Conservation (phyloP, 37 sponge, comb jelly and placozoan genomes). For the Hormiphora californensis region DNA sequence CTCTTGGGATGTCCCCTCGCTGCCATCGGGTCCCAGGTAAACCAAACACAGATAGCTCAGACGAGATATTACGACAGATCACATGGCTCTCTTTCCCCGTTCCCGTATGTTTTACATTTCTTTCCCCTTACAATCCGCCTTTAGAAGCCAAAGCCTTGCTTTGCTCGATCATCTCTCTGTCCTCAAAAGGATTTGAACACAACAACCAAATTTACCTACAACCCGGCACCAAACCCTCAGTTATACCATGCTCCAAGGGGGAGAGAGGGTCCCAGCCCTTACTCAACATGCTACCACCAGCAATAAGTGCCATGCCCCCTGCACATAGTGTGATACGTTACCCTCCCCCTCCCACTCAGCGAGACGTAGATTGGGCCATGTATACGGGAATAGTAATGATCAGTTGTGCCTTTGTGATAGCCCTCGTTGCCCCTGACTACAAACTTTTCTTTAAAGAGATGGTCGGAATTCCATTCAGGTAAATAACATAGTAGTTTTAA, state of each 20-base stretch:
- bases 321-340: too few relatives aligned
- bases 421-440: slow-evolving; percentile 29
- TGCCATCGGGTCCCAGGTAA: slow-evolving; percentile 46
- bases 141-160: too few relatives aligned
- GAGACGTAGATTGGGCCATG: slow-evolving; percentile 4
- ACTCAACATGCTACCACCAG: too few relatives aligned
- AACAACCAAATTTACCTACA: too few relatives aligned
- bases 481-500: background rate
- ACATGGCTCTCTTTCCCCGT: too few relatives aligned
- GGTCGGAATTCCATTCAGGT: background rate
- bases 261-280: too few relatives aligned
- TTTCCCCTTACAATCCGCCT: background rate
- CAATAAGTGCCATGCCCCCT: too few relatives aligned
- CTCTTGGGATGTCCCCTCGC: slow-evolving; percentile 40
- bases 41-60: background rate
- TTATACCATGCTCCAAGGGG: too few relatives aligned
- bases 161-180: too few relatives aligned
- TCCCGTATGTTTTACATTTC: background rate
- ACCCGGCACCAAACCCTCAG: too few relatives aligned
- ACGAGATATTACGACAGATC: too few relatives aligned
- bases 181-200: too few relatives aligned
- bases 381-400: background rate
- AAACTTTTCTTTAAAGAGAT: background rate
- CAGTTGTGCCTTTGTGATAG: background rate
- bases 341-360: background rate